A percentile compares a stretch with the other conserved stretches of the same genome.
These are phyloP conservation scores for Panthera uncia DNA, from an alignment of 2,113 vertebrate species.

Conservation along the genomic window DNA sequence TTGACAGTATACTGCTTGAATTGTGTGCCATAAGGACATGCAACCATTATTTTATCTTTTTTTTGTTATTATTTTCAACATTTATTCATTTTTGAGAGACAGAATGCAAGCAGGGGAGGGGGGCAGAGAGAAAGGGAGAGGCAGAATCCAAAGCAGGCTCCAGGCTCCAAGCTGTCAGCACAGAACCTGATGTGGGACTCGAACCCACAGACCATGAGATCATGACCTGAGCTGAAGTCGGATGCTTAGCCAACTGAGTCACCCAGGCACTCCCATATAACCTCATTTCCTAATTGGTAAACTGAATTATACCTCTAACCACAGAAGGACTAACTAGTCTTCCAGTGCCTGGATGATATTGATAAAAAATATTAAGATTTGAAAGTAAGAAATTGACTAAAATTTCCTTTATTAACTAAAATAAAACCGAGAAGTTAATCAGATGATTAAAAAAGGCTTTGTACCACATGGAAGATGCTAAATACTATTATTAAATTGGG, in stretches of 20 bases:
- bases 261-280: neutral
- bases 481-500: constrained; percentile 16
- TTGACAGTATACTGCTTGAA: neutral
- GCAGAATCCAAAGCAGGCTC: too few relatives aligned
- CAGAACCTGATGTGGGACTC: too few relatives aligned
- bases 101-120: too few relatives aligned
- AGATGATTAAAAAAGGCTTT: neutral
- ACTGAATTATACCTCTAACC: neutral
- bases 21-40: neutral
- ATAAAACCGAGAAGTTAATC: neutral
- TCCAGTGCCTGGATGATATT: neutral
- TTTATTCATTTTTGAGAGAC: too few relatives aligned
- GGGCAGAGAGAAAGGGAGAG: too few relatives aligned
- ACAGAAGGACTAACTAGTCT: neutral
- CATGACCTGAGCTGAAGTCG: too few relatives aligned
- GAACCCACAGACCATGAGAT: too few relatives aligned
- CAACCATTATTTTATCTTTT: constrained; percentile 10
- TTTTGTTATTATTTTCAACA: too few relatives aligned
- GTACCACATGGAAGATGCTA: neutral
- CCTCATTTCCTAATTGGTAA: neutral
- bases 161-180: too few relatives aligned
- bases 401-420: constrained; percentile 2
- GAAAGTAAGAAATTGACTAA: neutral
- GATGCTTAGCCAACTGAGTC: too few relatives aligned
- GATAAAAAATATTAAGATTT: constrained; percentile 16